Conservation (phyloP, 2,797 vertebrate genomes). For the Rhodeus uyekii region DNA sequence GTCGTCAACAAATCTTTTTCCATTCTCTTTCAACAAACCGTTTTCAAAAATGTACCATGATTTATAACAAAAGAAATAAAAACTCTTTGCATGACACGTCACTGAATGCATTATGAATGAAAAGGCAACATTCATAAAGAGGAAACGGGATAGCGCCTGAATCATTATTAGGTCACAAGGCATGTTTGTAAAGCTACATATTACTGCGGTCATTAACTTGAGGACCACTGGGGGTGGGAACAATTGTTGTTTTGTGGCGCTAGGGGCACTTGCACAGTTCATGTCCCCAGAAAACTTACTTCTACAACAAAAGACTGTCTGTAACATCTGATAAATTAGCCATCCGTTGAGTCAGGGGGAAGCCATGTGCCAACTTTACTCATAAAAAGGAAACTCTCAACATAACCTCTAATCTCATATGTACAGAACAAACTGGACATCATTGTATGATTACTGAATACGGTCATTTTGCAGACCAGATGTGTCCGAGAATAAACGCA, state of each 20-base stretch:
- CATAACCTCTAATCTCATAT: background rate
- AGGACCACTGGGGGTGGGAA: constrained; percentile 34
- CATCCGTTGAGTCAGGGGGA: constrained; percentile 11
- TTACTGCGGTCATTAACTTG: constrained; percentile 34
- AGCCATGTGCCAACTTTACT: constrained; percentile 6
- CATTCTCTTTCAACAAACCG: background rate
- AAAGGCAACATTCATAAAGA: constrained; percentile 15
- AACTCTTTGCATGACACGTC: background rate
- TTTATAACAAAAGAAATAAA: background rate
- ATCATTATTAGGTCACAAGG: constrained; percentile 42
- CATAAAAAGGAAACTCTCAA: constrained; percentile 13
- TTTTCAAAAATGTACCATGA: background rate
- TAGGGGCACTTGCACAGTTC: constrained; percentile 26
- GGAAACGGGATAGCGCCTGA: constrained; percentile 25
- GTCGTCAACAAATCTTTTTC: background rate
- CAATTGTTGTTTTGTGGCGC: constrained; percentile 53
- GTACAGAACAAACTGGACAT: background rate
- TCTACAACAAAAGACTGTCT: constrained; percentile 49
- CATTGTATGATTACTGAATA: constrained; percentile 3
- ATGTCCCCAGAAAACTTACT: constrained; percentile 29
- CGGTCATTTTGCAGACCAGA: constrained; percentile 1
- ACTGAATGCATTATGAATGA: background rate
- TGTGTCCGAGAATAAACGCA: background rate
- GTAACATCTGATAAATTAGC: constrained; percentile 28
- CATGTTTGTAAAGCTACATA: constrained; percentile 50